Evolutionary conservation across 2,113 vertebrate species (phyloP).

Genomic region (Centropristis striata): DNA sequence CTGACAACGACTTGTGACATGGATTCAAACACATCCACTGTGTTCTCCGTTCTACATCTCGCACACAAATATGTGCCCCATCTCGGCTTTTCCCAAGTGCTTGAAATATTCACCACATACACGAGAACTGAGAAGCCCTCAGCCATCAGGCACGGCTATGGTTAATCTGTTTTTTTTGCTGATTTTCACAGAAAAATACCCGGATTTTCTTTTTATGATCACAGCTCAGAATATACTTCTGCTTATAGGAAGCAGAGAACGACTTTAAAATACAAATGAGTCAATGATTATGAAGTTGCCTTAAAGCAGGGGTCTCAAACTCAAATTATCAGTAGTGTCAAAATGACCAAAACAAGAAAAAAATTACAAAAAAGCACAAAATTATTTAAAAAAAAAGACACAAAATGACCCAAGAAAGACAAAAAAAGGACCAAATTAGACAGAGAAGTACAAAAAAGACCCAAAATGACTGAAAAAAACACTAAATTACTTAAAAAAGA

Average conservation of each 20-base stretch:
- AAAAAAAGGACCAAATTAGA: too few species aligned
- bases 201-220: background rate
- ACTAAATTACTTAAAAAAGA: too few species aligned
- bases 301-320: too few species aligned
- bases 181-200: constrained; percentile 25
- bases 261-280: constrained; percentile 8
- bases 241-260: background rate
- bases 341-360: too few species aligned
- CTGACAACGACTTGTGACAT: constrained; percentile 81
- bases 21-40: constrained; percentile 79
- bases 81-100: constrained; percentile 74
- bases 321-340: too few species aligned
- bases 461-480: too few species aligned
- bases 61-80: constrained; percentile 58
- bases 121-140: constrained; percentile 64
- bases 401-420: too few species aligned
- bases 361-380: too few species aligned
- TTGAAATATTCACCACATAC: constrained; percentile 79
- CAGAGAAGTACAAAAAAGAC: too few species aligned
- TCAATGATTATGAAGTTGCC: constrained; percentile 18
- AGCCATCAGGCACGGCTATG: constrained; percentile 25
- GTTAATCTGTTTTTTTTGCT: background rate
- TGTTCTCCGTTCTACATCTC: constrained; percentile 64
- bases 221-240: constrained; percentile 15
- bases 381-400: too few species aligned